Conservation (phyloP, 2,888 invertebrate genomes). For the Ethmia dodecea region DNA sequence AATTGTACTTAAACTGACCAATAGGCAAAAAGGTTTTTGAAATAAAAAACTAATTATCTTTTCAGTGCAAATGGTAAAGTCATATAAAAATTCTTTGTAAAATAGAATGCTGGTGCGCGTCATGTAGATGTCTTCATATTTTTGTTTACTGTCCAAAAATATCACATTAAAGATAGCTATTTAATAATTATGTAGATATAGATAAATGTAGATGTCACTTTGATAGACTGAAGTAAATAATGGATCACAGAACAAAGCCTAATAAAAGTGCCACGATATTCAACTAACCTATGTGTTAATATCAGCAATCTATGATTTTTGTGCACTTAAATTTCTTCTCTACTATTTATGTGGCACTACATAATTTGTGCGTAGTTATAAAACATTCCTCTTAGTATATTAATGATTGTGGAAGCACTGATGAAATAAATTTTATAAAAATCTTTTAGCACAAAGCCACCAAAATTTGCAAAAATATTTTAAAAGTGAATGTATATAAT, state of each 20-base stretch:
- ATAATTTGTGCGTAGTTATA: neutral
- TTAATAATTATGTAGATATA: neutral
- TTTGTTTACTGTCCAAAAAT: neutral
- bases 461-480: conserved; percentile 1
- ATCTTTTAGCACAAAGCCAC: conserved; percentile 2
- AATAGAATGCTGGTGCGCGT: too few relatives aligned
- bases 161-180: neutral
- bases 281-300: neutral
- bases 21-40: too few relatives aligned
- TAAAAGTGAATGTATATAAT: conserved; percentile 2
- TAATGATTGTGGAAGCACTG: too few relatives aligned
- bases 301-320: neutral
- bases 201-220: conserved; percentile 11
- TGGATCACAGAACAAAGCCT: conserved; percentile 11
- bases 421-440: neutral
- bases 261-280: conserved; percentile 11
- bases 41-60: too few relatives aligned
- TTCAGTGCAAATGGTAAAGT: too few relatives aligned
- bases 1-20: too few relatives aligned
- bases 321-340: conserved; percentile 1
- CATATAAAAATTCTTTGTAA: too few relatives aligned
- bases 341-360: conserved; percentile 2
- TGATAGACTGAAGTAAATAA: conserved; percentile 12
- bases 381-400: conserved; percentile 6
- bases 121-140: too few relatives aligned